Evolutionary conservation across 2,797 vertebrate genomes (phyloP).

Genomic region (Artibeus jamaicensis): DNA sequence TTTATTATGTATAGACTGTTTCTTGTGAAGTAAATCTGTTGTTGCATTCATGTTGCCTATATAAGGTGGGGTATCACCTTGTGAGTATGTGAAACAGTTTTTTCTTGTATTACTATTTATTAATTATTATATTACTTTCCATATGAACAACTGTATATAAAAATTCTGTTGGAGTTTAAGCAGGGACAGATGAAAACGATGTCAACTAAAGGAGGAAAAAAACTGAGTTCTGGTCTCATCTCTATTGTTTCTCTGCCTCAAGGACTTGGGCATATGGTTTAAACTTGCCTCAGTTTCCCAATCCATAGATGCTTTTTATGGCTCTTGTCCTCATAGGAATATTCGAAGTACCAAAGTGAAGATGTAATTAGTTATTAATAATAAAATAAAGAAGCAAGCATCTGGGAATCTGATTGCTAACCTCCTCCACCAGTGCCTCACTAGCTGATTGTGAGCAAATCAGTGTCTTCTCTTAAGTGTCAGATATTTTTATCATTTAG

Average conservation of each 20-base stretch:
- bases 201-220: not conserved
- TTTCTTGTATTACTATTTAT: not conserved
- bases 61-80: not conserved
- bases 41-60: slow-evolving; percentile 2
- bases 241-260: slow-evolving; percentile 11
- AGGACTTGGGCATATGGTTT: not conserved
- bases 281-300: not conserved
- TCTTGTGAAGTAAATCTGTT: not conserved
- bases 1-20: slow-evolving; percentile 16
- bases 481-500: not conserved
- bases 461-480: not conserved
- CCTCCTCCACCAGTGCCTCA: not conserved
- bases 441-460: not conserved
- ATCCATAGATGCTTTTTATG: not conserved
- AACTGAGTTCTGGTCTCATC: not conserved
- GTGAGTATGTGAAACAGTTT: not conserved
- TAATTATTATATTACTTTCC: not conserved
- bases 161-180: slow-evolving; percentile 10
- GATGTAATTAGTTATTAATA: not conserved
- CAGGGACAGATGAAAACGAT: not conserved
- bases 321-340: not conserved
- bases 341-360: slow-evolving; percentile 27
- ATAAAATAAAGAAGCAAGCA: not conserved
- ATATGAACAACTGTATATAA: not conserved
- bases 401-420: not conserved